Evolutionary conservation across 2,888 invertebrate species (phyloP), one percentile per base, ranked within the genome.

Genomic region (Lypha dubia): DNA sequence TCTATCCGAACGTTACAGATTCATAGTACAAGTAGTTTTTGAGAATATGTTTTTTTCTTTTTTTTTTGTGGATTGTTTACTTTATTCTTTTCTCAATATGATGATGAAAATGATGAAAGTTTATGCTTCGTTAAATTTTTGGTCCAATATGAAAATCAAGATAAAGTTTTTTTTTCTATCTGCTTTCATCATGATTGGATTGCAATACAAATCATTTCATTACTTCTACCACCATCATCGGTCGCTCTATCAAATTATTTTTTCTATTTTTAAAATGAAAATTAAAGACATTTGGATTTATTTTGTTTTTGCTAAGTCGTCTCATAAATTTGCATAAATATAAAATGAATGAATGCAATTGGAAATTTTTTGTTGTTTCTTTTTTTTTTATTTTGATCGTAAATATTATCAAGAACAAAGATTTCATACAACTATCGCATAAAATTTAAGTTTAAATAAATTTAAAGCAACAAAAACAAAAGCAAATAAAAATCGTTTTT

Each of bases 101-200:
- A 62, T 51, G 60, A 79, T 77, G 70, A 62, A 24, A 56, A 56
- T 81, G 75, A 70, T 81, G 62, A 81, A 82, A 82, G 46, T 82
- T 68, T 70, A 82, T 70, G 81, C 75, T 76, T 76, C 81, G 81
- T 82, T 82, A 76, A 65, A 70, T 63, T 71, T 82, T 71, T 82
- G 75, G 75, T 75, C 81, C 81, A 75, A 70, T 65, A 81, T 49
- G 56, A 71, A 70, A 76, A 63, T 82, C 56, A 79, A 73, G 65
- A 58, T 79, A 44, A 35, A 65, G 24, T 70, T 67, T 79, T 56
- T n/a, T 38, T 56, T 38, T 56, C 24, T 58, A 65, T 46, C 46
- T 38, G 24, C 38, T 65, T 62, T 63, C 22, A 58, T 79, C 49
- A 65, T 79, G 79, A 79, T 79, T 79, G 79, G 65, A 58, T 79